Evolutionary conservation across 2,888 invertebrate species (phyloP), one percentile per base, ranked within the genome.

Genomic region (Dynastes hyllus): DNA sequence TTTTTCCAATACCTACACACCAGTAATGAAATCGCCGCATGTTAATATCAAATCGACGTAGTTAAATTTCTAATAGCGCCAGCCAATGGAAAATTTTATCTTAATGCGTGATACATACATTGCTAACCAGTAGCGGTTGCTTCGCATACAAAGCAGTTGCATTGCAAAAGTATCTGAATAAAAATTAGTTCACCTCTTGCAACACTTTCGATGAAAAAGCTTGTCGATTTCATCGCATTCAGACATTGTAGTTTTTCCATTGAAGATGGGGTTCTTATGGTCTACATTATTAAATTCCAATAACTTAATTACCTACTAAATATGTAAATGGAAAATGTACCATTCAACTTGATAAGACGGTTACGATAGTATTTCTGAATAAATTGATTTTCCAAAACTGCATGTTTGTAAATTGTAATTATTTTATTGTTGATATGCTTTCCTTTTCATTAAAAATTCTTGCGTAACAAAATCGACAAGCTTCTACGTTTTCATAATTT

Each of bases 151-250:
- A 50, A 67, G 9, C 16, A 50, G 67, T 22, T 13, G 27, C 9
- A 16, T 27, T 67, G 50, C 45, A 67, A 67, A 63, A 67, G 67
- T 4, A 67, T 67, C 22, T 67, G 67, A 67, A 67, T 67, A 50
- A 67, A 67, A 67, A 67, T 67, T 50, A 67, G 67, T 50, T 27
- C 67, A 67, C 27, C 27, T 13, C 9, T 67, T 67, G 45, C 67
- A 50, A 67, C 45, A 67, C 27, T 45, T 45, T 67, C 65, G 37
- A 13, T 50, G 22, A 55, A 71, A 71, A 55, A 32, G 27, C 4
- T 45, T 50, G 16, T 27, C 55, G 16, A 71, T 71, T 71, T 55
- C 32, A 11, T 16, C 16, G 32, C 9, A 8, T 11, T 45, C 11
- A 2, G 45, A 45, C 11, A 11, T 11, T 45, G 45, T 2, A 45